Percentiles rank a stretch among this genome's conserved stretches.
Evolutionary conservation across 2,797 vertebrate genomes (phyloP).

Genomic region (Bucorvus abyssinicus): DNA sequence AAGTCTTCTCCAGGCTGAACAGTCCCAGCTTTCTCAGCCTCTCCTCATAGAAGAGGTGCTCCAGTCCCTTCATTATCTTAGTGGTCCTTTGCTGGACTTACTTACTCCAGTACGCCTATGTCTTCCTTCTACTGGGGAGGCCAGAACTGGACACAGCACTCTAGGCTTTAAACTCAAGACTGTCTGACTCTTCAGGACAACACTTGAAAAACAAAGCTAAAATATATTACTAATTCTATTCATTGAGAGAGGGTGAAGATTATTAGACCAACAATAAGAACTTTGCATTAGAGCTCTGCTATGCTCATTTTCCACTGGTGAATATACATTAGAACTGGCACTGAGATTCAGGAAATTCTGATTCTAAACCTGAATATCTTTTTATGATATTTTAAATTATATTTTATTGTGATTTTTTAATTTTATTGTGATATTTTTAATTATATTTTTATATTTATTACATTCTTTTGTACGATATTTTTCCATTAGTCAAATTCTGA

Average conservation of each 20-base stretch:
- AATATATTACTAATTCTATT: not conserved
- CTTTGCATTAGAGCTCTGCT: not conserved
- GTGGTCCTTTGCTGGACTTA: too few relatives aligned
- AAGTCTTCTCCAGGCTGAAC: too few relatives aligned
- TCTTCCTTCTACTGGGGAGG: too few relatives aligned
- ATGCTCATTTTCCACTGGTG: not conserved
- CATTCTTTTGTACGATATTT: conserved; percentile 37
- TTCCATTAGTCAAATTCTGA: conserved; percentile 46
- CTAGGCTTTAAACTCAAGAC: not conserved
- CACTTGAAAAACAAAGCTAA: not conserved
- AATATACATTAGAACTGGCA: not conserved
- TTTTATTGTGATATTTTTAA: too few relatives aligned
- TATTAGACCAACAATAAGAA: not conserved
- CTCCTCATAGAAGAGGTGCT: too few relatives aligned
- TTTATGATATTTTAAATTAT: too few relatives aligned
- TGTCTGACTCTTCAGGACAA: not conserved
- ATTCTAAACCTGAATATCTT: conserved; percentile 12
- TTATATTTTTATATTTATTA: too few relatives aligned
- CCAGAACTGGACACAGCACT: too few relatives aligned
- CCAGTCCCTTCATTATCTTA: too few relatives aligned
- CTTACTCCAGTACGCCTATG: too few relatives aligned
- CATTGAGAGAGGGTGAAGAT: not conserved
- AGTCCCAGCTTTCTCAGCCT: too few relatives aligned
- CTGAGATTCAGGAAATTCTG: not conserved
- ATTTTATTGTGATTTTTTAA: too few relatives aligned